A percentile compares a stretch with the other conserved stretches of the same genome.
Conservation (phyloP, 2,113 vertebrate genomes). For the Nothobranchius furzeri region DNA sequence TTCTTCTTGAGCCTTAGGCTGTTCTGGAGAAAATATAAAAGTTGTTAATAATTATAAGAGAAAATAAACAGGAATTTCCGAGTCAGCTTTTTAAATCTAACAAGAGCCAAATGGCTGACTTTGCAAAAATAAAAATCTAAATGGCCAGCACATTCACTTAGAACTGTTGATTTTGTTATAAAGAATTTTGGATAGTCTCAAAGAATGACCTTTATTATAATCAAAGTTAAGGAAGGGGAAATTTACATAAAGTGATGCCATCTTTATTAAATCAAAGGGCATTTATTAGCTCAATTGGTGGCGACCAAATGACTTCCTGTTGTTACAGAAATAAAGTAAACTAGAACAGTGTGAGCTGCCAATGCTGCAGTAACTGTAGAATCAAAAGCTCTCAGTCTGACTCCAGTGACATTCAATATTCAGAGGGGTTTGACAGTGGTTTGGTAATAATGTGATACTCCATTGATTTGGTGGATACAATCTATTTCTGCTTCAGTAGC, state of each 20-base stretch:
- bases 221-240: too few species aligned
- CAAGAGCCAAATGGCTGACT: too few species aligned
- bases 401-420: conserved; percentile 51
- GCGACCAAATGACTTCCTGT: conserved; percentile 15
- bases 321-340: conserved; percentile 8
- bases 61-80: too few species aligned
- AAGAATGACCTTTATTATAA: too few species aligned
- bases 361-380: conserved; percentile 16
- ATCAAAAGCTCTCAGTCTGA: conserved; percentile 44
- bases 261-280: neutral
- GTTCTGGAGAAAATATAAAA: too few species aligned
- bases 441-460: conserved; percentile 58
- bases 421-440: conserved; percentile 38
- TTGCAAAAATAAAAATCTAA: too few species aligned
- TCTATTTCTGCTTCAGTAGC: conserved; percentile 44
- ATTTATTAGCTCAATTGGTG: neutral
- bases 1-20: too few species aligned
- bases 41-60: too few species aligned
- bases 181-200: too few species aligned
- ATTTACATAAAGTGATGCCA: neutral
- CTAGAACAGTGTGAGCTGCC: neutral
- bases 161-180: too few species aligned
- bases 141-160: too few species aligned
- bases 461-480: conserved; percentile 55
- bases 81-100: too few species aligned